These are phyloP conservation scores for Emmelina monodactyla DNA, from an alignment of 2,888 invertebrate genomes.

Conservation along the genomic window DNA sequence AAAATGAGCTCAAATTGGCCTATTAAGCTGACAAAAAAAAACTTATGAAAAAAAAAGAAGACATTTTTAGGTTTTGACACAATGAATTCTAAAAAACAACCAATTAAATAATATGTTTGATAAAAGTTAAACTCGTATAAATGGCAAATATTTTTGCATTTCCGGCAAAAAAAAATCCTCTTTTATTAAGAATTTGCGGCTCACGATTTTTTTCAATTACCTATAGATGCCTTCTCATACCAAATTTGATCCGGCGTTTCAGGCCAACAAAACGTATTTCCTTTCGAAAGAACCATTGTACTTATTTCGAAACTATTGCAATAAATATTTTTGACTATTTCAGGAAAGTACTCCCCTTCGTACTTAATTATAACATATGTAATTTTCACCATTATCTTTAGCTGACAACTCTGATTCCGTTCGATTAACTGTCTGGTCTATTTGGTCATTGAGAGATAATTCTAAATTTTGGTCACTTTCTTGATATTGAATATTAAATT, in stretches of 20 bases:
- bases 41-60: too few species aligned
- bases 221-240: constrained; percentile 11
- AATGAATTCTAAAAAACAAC: too few species aligned
- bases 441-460: constrained; percentile 7
- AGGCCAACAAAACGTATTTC: constrained; percentile 15
- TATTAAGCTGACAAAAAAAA: too few species aligned
- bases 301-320: constrained; percentile 14
- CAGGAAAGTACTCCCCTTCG: constrained; percentile 16
- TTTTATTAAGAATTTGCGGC: constrained; percentile 11
- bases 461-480: constrained; percentile 10
- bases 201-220: constrained; percentile 11
- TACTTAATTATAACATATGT: constrained; percentile 12
- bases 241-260: constrained; percentile 15
- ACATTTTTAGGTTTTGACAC: too few species aligned
- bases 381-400: background rate
- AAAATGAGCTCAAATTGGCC: too few species aligned
- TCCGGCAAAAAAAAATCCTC: constrained; percentile 14
- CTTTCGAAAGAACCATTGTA: constrained; percentile 12
- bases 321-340: constrained; percentile 15
- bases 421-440: constrained; percentile 1
- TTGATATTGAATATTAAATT: constrained; percentile 7
- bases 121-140: too few species aligned
- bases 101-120: too few species aligned
- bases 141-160: constrained; percentile 14
- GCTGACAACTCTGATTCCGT: background rate